phyloP scores from a whole-genome alignment of 2,888 invertebrate genomes.

The Listrodromus nycthemerus region DNA sequence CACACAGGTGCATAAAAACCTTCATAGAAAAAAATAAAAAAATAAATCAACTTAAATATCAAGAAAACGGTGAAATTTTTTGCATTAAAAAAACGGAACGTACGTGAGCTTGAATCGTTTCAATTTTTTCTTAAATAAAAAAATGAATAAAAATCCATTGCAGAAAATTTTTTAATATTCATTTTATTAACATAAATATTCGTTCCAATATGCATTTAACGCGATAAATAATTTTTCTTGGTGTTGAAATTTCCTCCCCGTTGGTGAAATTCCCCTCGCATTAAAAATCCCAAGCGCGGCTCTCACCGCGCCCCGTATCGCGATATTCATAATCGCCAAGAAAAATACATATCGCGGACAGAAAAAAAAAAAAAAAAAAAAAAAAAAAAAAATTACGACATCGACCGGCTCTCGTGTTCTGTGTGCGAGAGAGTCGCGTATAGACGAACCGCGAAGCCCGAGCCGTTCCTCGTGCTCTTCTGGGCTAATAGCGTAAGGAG shows the following conservation, averaged over 20 bases:
- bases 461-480: constrained; percentile 48
- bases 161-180: no score
- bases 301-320: background rate
- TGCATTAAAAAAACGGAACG: no score
- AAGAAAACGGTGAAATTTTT: constrained; percentile 3
- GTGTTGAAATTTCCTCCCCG: background rate
- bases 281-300: no score
- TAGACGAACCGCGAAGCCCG: constrained; percentile 28
- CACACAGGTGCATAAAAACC: constrained; percentile 33
- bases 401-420: constrained; percentile 16
- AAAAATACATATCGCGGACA: background rate
- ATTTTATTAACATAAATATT: no score
- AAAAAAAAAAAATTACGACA: constrained; percentile 17
- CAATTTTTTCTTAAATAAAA: no score
- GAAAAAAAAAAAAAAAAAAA: background rate
- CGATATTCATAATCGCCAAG: background rate
- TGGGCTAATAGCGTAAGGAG: constrained; percentile 81
- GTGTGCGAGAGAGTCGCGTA: constrained; percentile 35
- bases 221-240: no score
- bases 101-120: no score
- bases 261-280: no score
- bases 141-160: no score
- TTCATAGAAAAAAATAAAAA: background rate
- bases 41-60: background rate
- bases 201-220: no score